A percentile compares a stretch with the other conserved stretches of the same genome.
phyloP scores from a whole-genome alignment of 2,113 vertebrate species.

The Delphinapterus leucas region DNA sequence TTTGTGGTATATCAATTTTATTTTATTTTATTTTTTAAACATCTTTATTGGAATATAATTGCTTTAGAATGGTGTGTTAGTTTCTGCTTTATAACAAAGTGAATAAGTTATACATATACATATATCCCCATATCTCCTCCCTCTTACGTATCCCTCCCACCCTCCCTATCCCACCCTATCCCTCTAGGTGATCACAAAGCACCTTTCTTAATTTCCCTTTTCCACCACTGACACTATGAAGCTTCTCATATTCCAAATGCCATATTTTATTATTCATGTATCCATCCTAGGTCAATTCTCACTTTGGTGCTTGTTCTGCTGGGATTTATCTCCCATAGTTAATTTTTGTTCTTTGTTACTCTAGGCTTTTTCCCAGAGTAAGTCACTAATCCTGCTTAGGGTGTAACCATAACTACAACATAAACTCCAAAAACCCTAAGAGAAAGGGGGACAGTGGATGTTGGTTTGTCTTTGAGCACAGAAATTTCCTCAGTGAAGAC shows the following conservation, averaged over 20 bases:
- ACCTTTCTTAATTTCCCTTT: neutral
- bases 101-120: too few species aligned
- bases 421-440: neutral
- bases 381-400: neutral
- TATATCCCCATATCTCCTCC: too few species aligned
- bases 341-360: neutral
- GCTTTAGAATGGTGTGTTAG: too few species aligned
- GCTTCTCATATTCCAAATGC: neutral
- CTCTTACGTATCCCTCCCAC: too few species aligned
- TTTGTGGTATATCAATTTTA: too few species aligned
- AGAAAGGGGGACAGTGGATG: fast-evolving
- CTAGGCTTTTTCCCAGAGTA: neutral
- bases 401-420: fast-evolving
- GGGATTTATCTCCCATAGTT: neutral
- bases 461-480: neutral
- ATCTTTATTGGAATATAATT: too few species aligned
- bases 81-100: too few species aligned
- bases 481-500: neutral
- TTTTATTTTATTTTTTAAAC: too few species aligned
- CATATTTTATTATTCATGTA: neutral
- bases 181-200: too few species aligned
- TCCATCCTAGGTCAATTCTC: neutral
- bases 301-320: neutral
- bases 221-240: neutral
- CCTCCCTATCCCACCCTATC: too few species aligned